phyloP scores from a whole-genome alignment of 2,888 invertebrate species.

The Strigamia crassipes region DNA sequence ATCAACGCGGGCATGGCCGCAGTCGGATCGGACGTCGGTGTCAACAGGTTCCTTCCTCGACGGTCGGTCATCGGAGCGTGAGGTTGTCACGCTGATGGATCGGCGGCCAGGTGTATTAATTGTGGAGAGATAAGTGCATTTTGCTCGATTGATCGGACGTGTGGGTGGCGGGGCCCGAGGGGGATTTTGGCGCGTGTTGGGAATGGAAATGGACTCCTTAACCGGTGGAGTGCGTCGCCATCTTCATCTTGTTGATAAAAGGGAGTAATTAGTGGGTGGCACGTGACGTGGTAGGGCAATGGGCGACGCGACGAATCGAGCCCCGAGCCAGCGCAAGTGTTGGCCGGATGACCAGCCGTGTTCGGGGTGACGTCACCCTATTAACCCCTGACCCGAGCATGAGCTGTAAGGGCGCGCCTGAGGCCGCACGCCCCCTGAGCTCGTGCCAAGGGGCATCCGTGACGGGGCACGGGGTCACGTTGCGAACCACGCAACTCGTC shows the following conservation, averaged over 20 bases:
- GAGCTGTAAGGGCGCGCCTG: constrained; percentile 32
- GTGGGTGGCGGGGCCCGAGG: not conserved
- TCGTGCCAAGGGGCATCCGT: constrained; percentile 42
- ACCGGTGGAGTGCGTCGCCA: constrained; percentile 25
- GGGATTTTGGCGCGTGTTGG: not conserved
- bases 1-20: not conserved
- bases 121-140: not conserved
- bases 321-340: not conserved
- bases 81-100: not conserved
- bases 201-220: constrained; percentile 36
- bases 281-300: constrained; percentile 40
- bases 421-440: constrained; percentile 37
- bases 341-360: constrained; percentile 42
- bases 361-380: constrained; percentile 44
- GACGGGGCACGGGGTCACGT: constrained; percentile 27
- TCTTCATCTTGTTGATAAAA: constrained; percentile 42
- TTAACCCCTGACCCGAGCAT: constrained; percentile 31
- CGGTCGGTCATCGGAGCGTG: not conserved
- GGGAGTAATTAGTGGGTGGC: constrained; percentile 42
- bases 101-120: constrained; percentile 15
- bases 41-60: not conserved
- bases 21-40: not conserved
- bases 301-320: constrained; percentile 42
- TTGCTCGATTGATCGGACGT: constrained; percentile 24
- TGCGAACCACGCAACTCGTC: constrained; percentile 13